Evolutionary conservation across 2,797 vertebrate genomes (phyloP).

Genomic region (Alauda arvensis): DNA sequence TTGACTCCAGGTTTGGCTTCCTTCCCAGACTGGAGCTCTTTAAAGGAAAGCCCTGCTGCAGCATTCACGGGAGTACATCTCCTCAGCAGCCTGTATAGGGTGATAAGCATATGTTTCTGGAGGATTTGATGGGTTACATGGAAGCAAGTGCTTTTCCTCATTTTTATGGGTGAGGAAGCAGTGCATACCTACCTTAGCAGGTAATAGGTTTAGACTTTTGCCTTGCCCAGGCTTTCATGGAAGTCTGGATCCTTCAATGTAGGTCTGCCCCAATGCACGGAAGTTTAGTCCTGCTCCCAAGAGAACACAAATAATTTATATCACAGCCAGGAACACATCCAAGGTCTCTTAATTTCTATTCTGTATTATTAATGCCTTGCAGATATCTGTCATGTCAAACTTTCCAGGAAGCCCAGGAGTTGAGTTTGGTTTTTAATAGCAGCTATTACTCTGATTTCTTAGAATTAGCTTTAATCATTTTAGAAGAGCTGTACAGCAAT

Average conservation of each 20-base stretch:
- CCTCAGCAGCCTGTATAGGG: neutral
- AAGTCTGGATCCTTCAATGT: neutral
- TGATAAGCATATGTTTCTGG: neutral
- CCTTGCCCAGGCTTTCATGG: neutral
- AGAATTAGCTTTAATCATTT: constrained; percentile 60
- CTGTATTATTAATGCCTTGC: constrained; percentile 44
- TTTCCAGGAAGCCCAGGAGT: constrained; percentile 52
- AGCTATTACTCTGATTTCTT: constrained; percentile 63
- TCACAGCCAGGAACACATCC: neutral
- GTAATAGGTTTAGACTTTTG: neutral
- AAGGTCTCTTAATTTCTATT: constrained; percentile 32
- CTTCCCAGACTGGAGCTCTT: neutral
- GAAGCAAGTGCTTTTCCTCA: neutral
- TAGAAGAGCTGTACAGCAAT: constrained; percentile 49
- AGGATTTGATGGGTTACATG: neutral
- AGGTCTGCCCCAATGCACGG: neutral
- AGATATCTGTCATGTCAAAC: constrained; percentile 57
- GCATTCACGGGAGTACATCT: neutral
- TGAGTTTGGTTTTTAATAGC: constrained; percentile 50
- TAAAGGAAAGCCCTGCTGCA: neutral
- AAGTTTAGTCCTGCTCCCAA: neutral
- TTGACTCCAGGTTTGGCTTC: neutral
- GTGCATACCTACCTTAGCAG: neutral
- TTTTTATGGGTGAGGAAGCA: neutral
- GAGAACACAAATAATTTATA: constrained; percentile 15